Evolutionary conservation across 2,888 invertebrate species (phyloP), one percentile per base, ranked within the genome.

Genomic region (Scaptomyza flava): DNA sequence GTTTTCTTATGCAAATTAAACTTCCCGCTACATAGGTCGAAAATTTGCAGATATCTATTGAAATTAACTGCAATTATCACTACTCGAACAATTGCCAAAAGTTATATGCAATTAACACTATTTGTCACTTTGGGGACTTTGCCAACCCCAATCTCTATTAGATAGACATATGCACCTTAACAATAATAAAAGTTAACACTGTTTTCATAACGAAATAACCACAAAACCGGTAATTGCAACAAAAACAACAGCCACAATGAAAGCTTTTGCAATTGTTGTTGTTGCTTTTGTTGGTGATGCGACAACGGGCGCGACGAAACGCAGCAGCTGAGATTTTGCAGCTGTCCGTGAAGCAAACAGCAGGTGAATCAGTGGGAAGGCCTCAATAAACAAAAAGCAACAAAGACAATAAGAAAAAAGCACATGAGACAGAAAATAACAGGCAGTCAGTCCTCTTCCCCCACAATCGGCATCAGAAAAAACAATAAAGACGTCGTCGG

Each of bases 281-380:
- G 66, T 62, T 61, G 56, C 58, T 78, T 47, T 7, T 27, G 34
- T 43, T 42, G 27, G 27, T 6, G 27, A 27, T 27, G 27, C 1
- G 27, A 41, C 43, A 61, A 42, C 12, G 43, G 61, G 33, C 41
- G 64, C 23, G n/a, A 9, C 34, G 50, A 46, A 77, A 20, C 34
- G 51, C 53, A 73, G 80, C 87, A 84, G 82, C 82, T 82, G 87
- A 84, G 79, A 73, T 70, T 72, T 83, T 62, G 83, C 81, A 81
- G 81, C 81, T 83, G 81, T 68, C 66, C 46, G 58, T 64, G 36
- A 57, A 66, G 66, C 47, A 46, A 76, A 57, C 61, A 76, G 76
- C 84, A 84, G 88, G 88, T 84, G 84, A 80, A 80, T 78, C 82
- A 71, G 71, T 52, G 31, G 48, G 36, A 50, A 20, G 20, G 30